These are phyloP conservation scores for Orthosia incerta DNA, from an alignment of 2,888 invertebrate species.

Conservation along the genomic window DNA sequence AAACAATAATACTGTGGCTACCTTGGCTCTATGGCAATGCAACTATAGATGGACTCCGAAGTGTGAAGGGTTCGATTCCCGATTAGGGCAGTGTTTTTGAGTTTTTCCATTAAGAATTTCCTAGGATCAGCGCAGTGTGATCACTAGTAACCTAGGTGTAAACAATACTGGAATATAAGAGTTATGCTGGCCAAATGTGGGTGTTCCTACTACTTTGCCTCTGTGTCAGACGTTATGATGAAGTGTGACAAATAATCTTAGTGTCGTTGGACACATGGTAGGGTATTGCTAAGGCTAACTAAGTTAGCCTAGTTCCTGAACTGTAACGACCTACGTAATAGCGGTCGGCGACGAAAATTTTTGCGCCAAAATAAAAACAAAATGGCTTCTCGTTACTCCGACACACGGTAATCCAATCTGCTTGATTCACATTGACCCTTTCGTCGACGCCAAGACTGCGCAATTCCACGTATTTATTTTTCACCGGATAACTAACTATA, in stretches of 20 bases:
- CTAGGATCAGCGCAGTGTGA: not conserved
- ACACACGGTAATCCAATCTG: conserved; percentile 78
- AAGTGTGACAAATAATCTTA: conserved; percentile 6
- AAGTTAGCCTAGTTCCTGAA: conserved; percentile 42
- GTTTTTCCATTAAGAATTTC: not conserved
- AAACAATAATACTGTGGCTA: no score
- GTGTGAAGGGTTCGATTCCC: not conserved
- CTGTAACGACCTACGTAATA: conserved; percentile 58
- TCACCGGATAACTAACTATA: conserved; percentile 25
- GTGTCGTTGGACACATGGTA: not conserved
- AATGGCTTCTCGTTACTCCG: conserved; percentile 76
- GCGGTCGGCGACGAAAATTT: conserved; percentile 59
- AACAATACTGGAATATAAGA: not conserved
- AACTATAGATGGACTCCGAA: not conserved
- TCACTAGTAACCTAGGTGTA: no score
- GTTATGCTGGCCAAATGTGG: not conserved
- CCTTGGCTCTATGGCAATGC: not conserved
- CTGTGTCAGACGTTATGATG: not conserved
- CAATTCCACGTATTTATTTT: conserved; percentile 69
- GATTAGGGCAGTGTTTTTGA: not conserved
- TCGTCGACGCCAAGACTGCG: conserved; percentile 53
- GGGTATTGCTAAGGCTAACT: conserved; percentile 32
- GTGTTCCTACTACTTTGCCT: not conserved
- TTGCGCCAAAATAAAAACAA: conserved; percentile 75
- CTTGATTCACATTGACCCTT: conserved; percentile 76